Evolutionary conservation across 1,140 invertebrate species (phyloP).

Genomic region (Drosophila nigromelanica): DNA sequence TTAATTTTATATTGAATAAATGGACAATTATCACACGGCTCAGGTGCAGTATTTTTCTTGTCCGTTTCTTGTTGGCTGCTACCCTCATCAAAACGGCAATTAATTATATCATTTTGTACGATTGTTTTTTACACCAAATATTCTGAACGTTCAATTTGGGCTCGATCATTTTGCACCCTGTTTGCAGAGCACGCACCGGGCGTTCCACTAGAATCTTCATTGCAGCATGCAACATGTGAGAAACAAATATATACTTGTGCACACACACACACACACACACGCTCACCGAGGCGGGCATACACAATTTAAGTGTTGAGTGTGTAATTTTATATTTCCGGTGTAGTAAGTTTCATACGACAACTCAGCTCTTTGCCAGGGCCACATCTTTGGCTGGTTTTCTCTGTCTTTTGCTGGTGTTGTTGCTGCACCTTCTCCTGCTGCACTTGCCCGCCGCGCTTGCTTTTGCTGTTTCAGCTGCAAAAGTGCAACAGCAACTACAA

Average conservation of each 20-base stretch:
- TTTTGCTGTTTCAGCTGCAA: constrained; percentile 77
- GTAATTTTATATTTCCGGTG: constrained; percentile 82
- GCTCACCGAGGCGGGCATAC: constrained; percentile 25
- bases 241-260: constrained; percentile 28
- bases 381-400: constrained; percentile 52
- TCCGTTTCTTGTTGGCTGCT: constrained; percentile 26
- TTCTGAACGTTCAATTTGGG: constrained; percentile 36
- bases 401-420: constrained; percentile 39
- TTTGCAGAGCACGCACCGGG: constrained; percentile 44
- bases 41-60: constrained; percentile 67
- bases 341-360: constrained; percentile 80
- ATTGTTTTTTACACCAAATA: constrained; percentile 36
- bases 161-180: constrained; percentile 72
- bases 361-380: constrained; percentile 59
- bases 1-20: constrained; percentile 27
- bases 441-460: constrained; percentile 25
- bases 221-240: constrained; percentile 74
- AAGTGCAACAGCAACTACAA: constrained; percentile 51
- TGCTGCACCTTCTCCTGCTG: constrained; percentile 38
- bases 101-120: constrained; percentile 61
- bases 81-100: constrained; percentile 73
- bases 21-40: constrained; percentile 51
- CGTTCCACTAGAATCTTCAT: constrained; percentile 60
- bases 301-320: constrained; percentile 81
- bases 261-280: constrained; percentile 17